Base-by-base conservation (phyloP, 2,797 vertebrate species). In the Clarias laeviceps region DNA sequence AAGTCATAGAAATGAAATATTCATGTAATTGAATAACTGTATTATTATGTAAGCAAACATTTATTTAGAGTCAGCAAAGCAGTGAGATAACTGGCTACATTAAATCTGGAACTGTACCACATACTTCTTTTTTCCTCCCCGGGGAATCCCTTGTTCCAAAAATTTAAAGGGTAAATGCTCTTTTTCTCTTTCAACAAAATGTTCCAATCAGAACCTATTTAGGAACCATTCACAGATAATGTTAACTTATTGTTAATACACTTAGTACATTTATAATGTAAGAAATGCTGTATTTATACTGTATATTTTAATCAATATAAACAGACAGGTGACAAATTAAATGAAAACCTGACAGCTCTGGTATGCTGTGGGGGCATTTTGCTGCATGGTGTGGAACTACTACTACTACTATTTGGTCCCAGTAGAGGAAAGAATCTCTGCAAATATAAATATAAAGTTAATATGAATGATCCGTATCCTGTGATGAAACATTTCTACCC, bases 31-130 rank as follows among this genome's bases (percentile, higher is more conserved):
- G 45, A 65, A 40, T 79, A 14, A 62, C 57, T 80, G 7, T 64
- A 22, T 79, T 40, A 79, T n/a, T 80, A 37, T 80, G 59, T 45
- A 65, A 80, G 45, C n/a, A 64, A 64, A 27, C 59, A 50, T 65
- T 64, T 50, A 18, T 65, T 80, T 80, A 64, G 37, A 8, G 6
- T 79, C 32, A 64, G 40, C n/a, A 64, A 34, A 79, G 37, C 61
- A 65, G 61, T 37, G 3, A 5, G 8, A 50, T 80, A 64, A 80
- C 37, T 27, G 34, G 14, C 61, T 22, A 64, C 61, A 80, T 45
- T 80, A 80, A 65, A 62, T 62, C 22, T 62, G 57, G 34, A 45
- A 50, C 7, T 64, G 32, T 61, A 62, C 24, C 61, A 24, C 20
- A 3, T 24, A 62, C 22, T 69, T 7, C 32, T 12, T 11, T 32